A percentile compares a stretch with the other conserved stretches of the same genome.
Conservation (phyloP, 2,888 invertebrate species). For the Trichacis sp. region DNA sequence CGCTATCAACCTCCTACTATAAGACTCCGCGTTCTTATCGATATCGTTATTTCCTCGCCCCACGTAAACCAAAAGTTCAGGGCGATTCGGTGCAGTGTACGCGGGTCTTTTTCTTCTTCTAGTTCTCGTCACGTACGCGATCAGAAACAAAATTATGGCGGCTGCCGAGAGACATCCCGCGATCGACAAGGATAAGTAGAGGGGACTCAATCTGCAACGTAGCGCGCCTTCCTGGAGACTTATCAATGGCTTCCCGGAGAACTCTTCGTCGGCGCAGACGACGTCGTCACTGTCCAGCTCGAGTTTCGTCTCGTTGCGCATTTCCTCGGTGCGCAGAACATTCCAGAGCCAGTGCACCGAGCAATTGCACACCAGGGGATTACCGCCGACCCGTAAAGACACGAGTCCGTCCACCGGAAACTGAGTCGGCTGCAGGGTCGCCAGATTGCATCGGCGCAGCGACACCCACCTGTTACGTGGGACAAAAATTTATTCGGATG, state of each 20-base stretch:
- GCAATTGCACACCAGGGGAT: constrained; percentile 89
- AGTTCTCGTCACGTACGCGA: constrained; percentile 60
- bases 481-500: constrained; percentile 24
- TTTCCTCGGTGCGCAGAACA: constrained; percentile 71
- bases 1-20: constrained; percentile 58
- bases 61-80: constrained; percentile 65
- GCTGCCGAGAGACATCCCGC: constrained; percentile 64
- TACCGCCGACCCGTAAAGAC: constrained; percentile 82
- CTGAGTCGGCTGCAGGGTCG: constrained; percentile 82
- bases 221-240: constrained; percentile 60
- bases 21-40: constrained; percentile 61
- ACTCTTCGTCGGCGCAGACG: constrained; percentile 63
- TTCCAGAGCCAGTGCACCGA: constrained; percentile 89
- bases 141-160: constrained; percentile 60
- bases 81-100: constrained; percentile 60
- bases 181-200: constrained; percentile 65
- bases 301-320: constrained; percentile 62
- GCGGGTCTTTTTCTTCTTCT: constrained; percentile 60
- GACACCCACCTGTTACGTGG: constrained; percentile 72
- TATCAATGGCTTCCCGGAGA: constrained; percentile 62
- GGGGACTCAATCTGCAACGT: constrained; percentile 58
- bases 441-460: constrained; percentile 81
- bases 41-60: constrained; percentile 57
- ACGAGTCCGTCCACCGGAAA: constrained; percentile 85
- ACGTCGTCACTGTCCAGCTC: constrained; percentile 64